Conservation (phyloP, 2,888 invertebrate genomes). For the Chrysodeixis includens region DNA sequence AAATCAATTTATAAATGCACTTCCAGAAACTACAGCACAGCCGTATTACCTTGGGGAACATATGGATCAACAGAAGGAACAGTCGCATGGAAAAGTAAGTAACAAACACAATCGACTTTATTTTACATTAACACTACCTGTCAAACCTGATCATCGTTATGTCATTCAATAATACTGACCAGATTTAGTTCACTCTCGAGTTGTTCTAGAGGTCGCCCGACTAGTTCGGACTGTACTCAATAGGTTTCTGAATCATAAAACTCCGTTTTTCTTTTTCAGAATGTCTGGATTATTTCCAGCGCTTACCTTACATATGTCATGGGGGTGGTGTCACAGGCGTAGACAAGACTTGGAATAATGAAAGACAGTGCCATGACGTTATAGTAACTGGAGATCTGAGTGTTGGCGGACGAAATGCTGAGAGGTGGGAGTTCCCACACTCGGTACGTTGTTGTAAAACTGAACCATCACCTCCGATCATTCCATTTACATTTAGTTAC, state of each 20-base stretch:
- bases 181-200: too few relatives aligned
- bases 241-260: too few relatives aligned
- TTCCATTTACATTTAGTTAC: too few relatives aligned
- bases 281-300: slow-evolving; percentile 44
- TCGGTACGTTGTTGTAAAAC: not conserved
- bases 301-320: slow-evolving; percentile 38
- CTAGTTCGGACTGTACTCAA: too few relatives aligned
- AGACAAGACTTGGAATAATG: not conserved
- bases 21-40: not conserved
- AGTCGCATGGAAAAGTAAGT: slow-evolving; percentile 23
- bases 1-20: too few relatives aligned
- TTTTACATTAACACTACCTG: not conserved
- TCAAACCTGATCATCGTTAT: not conserved
- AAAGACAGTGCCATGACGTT: slow-evolving; percentile 19
- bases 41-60: not conserved
- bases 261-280: slow-evolving; percentile 27
- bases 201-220: too few relatives aligned
- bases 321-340: slow-evolving; percentile 2
- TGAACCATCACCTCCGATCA: too few relatives aligned
- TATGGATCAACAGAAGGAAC: not conserved
- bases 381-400: not conserved
- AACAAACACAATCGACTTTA: too few relatives aligned
- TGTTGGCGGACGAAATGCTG: slow-evolving; percentile 30
- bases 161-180: too few relatives aligned
- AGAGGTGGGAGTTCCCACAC: slow-evolving; percentile 25